Conservation (phyloP, 2,113 vertebrate species). For the Campylomormyrus numenius region DNA sequence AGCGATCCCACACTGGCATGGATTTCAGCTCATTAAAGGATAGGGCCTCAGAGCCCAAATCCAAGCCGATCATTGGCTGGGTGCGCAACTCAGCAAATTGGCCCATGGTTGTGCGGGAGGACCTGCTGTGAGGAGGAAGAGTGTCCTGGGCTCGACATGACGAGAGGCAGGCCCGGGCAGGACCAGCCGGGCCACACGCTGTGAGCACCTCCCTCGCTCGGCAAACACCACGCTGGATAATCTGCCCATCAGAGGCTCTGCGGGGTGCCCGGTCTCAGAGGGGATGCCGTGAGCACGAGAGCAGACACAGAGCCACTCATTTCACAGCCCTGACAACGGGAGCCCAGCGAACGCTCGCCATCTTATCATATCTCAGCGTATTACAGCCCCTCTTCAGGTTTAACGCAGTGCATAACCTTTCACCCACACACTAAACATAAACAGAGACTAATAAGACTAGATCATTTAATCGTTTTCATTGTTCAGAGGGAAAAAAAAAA, state of each 20-base stretch:
- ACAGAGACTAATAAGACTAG: neutral
- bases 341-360: neutral
- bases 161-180: conserved; percentile 65
- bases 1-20: conserved; percentile 50
- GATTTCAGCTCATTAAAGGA: conserved; percentile 63
- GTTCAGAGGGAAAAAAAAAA: neutral
- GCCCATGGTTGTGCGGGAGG: conserved; percentile 55
- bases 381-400: neutral
- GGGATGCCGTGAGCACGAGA: conserved; percentile 26
- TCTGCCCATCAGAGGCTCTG: conserved; percentile 60
- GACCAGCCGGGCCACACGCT: conserved; percentile 52
- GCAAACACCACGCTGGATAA: conserved; percentile 65
- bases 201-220: conserved; percentile 57
- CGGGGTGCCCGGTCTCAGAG: conserved; percentile 49
- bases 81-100: conserved; percentile 50
- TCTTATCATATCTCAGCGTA: neutral
- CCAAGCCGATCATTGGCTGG: conserved; percentile 53
- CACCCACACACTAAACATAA: neutral
- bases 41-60: conserved; percentile 48
- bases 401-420: neutral
- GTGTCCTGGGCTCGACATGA: conserved; percentile 51
- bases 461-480: neutral
- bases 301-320: conserved; percentile 10
- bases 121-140: conserved; percentile 61
- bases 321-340: conserved; percentile 24